phyloP scores from a whole-genome alignment of 2,113 vertebrate genomes.

The Pangasianodon gigas region DNA sequence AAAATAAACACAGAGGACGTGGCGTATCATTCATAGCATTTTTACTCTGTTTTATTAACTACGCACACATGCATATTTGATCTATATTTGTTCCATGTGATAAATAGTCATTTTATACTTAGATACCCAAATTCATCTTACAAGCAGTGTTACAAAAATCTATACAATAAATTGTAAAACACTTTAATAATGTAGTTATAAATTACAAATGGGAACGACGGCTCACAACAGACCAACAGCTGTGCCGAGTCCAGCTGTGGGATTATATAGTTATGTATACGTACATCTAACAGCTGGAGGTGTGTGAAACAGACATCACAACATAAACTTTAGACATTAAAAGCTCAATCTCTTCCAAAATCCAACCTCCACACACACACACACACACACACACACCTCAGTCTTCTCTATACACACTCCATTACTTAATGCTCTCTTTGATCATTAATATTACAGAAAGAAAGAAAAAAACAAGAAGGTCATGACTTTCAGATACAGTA shows the following conservation, averaged over 20 bases:
- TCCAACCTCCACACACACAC: background rate
- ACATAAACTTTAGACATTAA: conserved; percentile 11
- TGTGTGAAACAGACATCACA: conserved; percentile 17
- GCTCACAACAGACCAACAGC: conserved; percentile 24
- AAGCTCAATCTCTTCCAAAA: background rate
- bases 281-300: conserved; percentile 18
- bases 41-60: conserved; percentile 43
- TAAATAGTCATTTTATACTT: conserved; percentile 29
- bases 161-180: conserved; percentile 55
- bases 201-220: conserved; percentile 32
- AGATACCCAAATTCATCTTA: conserved; percentile 42
- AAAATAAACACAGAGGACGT: background rate
- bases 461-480: background rate
- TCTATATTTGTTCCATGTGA: conserved; percentile 9
- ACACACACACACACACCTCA: conserved; percentile 22
- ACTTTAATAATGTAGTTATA: conserved; percentile 40
- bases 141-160: conserved; percentile 59
- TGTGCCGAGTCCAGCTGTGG: background rate
- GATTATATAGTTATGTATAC: background rate
- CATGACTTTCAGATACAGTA: background rate
- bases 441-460: conserved; percentile 16
- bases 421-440: conserved; percentile 12
- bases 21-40: background rate
- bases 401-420: conserved; percentile 14
- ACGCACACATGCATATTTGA: conserved; percentile 52